These are phyloP conservation scores for Drosophila sturtevanti DNA, from an alignment of 1,140 invertebrate species.

Conservation along the genomic window DNA sequence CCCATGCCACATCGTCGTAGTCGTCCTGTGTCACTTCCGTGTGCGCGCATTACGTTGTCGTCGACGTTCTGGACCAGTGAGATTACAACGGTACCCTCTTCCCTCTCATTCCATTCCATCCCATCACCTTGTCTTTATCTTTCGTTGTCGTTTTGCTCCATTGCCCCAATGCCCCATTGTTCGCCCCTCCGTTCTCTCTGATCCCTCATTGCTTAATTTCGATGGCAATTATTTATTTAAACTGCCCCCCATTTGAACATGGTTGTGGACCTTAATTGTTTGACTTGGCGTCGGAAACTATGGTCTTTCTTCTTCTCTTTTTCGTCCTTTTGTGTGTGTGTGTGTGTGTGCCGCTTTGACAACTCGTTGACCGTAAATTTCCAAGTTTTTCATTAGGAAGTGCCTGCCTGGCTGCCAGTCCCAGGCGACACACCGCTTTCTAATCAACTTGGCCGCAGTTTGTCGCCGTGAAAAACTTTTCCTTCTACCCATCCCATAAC, in stretches of 20 bases:
- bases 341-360: constrained; percentile 65
- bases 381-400: constrained; percentile 77
- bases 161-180: constrained; percentile 4
- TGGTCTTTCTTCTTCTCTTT: constrained; percentile 30
- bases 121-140: neutral
- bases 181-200: no score
- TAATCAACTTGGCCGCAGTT: constrained; percentile 80
- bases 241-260: constrained; percentile 64
- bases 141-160: neutral
- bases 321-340: constrained; percentile 3
- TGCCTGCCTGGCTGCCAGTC: constrained; percentile 30
- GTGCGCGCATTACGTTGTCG: constrained; percentile 58
- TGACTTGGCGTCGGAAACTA: constrained; percentile 73
- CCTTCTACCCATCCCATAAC: no score
- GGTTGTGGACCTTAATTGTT: constrained; percentile 67
- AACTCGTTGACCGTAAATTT: constrained; percentile 81
- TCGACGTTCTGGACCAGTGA: constrained; percentile 32
- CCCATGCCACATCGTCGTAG: constrained; percentile 45
- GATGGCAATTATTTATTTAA: constrained; percentile 80
- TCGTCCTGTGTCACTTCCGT: constrained; percentile 32
- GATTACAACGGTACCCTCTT: constrained; percentile 39
- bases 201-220: constrained; percentile 74
- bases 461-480: constrained; percentile 68
- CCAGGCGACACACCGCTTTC: constrained; percentile 60
- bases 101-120: neutral